Evolutionary conservation across 2,797 vertebrate genomes (phyloP).

Genomic region (Pseudocheirus occidentalis): DNA sequence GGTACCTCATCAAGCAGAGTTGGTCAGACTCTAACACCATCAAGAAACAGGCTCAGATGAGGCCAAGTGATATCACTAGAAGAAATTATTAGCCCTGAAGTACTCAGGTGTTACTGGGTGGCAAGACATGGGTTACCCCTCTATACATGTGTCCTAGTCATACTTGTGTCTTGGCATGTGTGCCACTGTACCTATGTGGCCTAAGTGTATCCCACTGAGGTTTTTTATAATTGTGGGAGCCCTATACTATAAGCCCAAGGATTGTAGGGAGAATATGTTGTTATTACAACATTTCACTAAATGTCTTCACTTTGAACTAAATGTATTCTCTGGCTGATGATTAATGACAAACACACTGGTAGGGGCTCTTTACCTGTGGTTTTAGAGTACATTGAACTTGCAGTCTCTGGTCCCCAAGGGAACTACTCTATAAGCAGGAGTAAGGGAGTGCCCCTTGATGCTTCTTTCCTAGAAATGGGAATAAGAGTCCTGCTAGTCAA

Average conservation of each 20-base stretch:
- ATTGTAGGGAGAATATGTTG: background rate
- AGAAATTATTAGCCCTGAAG: background rate
- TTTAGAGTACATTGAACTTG: background rate
- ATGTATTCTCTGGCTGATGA: background rate
- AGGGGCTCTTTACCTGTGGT: background rate
- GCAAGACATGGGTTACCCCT: background rate
- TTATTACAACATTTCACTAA: background rate
- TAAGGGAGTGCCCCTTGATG: conserved; percentile 4
- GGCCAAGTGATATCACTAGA: background rate
- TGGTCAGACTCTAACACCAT: conserved; percentile 1
- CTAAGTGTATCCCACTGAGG: background rate
- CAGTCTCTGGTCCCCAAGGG: background rate
- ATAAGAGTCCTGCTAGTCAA: background rate
- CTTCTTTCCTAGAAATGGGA: background rate
- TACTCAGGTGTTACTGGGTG: background rate
- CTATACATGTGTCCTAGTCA: background rate
- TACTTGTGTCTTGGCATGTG: background rate
- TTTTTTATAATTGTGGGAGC: background rate
- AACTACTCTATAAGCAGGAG: background rate
- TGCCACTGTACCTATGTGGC: background rate
- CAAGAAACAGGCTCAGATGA: background rate
- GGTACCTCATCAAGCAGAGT: conserved; percentile 30
- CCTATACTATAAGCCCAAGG: background rate
- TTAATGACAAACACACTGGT: background rate
- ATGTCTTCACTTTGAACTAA: background rate